Base-by-base conservation (phyloP, 2,113 vertebrate genomes). In the Dicentrarchus labrax region DNA sequence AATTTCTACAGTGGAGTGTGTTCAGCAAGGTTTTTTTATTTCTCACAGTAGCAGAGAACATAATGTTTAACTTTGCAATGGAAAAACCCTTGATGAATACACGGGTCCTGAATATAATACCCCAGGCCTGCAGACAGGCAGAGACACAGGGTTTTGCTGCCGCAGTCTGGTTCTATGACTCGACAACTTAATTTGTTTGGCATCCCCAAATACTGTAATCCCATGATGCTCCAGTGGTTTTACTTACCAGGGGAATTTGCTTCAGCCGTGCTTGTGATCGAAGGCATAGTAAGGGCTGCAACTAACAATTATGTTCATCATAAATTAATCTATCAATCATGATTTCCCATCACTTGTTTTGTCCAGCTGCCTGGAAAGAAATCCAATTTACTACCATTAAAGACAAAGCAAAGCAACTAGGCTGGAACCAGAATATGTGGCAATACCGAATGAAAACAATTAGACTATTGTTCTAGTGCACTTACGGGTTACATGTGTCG, bases 141-240 rank as follows among this genome's bases (percentile, higher is more conserved):
- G 53, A 57, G n/a, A 57, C 65, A 71, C 64, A 53, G 38, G 10
- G 36, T 60, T 60, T 41, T 60, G 70, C 48, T 76, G 50, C 57
- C 51, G 56, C 48, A 65, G 80, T 80, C 72, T 78, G 59, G 8
- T 69, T 60, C 76, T 66, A 5, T n/a, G 47, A 60, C 61, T 80
- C 13, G 12, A 60, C 51, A 66, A 69, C 22, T 54, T 79, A 45
- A 82, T 76, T 85, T 45, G 43, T 75, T 41, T 64, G 64, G 68
- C 64, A 43, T 84, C 30, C 38, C 15, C 43, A 39, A 43, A 39
- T 24, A 56, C 36, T 66, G 47, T 48, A 70, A 64, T 57, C 24
- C 48, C 24, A 56, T 50, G 17, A 54, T 48, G 24, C 61, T 62
- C 69, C 19, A 22, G 54, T 57, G 83, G n/a, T 54, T 72, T 65